Percentiles rank a stretch among this genome's conserved stretches.
Conservation (phyloP, 2,888 invertebrate genomes). For the Myathropa florea region DNA sequence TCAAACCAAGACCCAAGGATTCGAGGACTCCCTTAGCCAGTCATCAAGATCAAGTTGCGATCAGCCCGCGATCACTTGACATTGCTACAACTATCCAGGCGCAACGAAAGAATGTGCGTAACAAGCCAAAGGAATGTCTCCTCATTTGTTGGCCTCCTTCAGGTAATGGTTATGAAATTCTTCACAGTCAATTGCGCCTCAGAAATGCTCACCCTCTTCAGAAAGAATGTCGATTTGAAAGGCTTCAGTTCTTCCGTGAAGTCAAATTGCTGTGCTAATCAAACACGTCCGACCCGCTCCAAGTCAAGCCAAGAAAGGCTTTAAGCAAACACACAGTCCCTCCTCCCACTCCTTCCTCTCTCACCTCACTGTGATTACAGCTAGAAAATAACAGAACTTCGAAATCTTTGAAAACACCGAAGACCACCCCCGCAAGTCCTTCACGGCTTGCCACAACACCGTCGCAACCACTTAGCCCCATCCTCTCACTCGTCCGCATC, state of each 20-base stretch:
- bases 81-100: no score
- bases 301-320: not conserved
- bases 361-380: not conserved
- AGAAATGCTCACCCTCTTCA: not conserved
- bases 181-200: not conserved
- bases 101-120: no score
- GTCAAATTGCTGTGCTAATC: not conserved
- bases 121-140: no score
- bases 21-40: no score
- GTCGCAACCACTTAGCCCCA: not conserved
- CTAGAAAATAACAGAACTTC: not conserved
- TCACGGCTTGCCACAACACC: not conserved
- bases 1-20: no score
- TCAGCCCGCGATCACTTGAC: no score
- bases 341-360: not conserved
- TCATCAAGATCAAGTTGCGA: no score
- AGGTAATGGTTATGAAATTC: not conserved
- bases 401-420: not conserved
- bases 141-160: no score
- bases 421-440: not conserved
- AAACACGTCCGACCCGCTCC: not conserved
- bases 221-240: not conserved
- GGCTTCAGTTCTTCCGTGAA: not conserved
- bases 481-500: not conserved
- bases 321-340: no score